A percentile compares a stretch with the other conserved stretches of the same genome.
Conservation (phyloP, 1,140 invertebrate genomes). For the Triops cancriformis region DNA sequence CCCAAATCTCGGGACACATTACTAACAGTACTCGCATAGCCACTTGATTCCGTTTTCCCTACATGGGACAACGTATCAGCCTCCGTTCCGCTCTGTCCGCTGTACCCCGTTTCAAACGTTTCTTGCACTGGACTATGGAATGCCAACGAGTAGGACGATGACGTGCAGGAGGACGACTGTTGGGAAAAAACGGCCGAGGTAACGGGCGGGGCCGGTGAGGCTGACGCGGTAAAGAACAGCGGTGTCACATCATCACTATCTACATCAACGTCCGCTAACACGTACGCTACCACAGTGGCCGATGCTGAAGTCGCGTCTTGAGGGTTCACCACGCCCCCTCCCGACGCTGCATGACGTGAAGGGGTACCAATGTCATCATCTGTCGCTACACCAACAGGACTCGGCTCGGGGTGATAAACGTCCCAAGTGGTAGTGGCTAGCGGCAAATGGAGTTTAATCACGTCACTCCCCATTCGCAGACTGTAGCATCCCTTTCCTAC, state of each 20-base stretch:
- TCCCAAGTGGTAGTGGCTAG: not conserved
- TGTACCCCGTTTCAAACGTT: not conserved
- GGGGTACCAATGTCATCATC: not conserved
- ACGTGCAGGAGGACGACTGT: not conserved
- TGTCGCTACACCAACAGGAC: not conserved
- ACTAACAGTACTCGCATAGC: not conserved
- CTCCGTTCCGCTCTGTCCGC: not conserved
- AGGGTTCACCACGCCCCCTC: not conserved
- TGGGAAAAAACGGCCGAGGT: not conserved
- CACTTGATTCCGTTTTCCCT: constrained; percentile 4
- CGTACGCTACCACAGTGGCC: not conserved
- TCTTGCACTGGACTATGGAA: constrained; percentile 13
- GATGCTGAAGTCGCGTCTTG: not conserved
- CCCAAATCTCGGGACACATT: not conserved
- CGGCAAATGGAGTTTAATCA: not conserved
- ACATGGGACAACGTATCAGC: not conserved
- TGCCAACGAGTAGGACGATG: not conserved
- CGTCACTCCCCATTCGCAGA: not conserved
- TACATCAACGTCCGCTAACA: not conserved
- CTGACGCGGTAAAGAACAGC: not conserved
- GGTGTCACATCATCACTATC: not conserved
- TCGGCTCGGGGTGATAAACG: not conserved
- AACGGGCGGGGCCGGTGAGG: not conserved
- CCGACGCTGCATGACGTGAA: not conserved
- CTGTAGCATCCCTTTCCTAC: not conserved